Evolutionary conservation across 1,140 invertebrate species (phyloP).

Genomic region (Oryctes rhinoceros): DNA sequence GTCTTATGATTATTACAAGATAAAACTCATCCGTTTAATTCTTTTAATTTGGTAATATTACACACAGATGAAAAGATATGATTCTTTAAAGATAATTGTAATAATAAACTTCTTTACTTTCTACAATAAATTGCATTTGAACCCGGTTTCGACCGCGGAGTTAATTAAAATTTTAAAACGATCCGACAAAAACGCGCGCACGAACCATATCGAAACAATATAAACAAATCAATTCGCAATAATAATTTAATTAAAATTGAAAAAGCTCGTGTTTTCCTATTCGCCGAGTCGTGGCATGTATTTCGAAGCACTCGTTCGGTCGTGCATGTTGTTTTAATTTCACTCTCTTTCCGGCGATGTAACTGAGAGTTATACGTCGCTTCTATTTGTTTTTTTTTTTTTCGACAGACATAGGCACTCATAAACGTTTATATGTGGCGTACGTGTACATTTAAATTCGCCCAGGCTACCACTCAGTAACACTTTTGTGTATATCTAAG

Average conservation of each 20-base stretch:
- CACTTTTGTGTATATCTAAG: background rate
- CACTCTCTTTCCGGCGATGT: background rate
- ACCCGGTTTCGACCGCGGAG: background rate
- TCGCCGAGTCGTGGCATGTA: background rate
- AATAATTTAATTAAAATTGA: conserved; percentile 41
- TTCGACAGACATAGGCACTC: background rate
- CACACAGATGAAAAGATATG: no score
- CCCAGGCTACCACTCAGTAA: background rate
- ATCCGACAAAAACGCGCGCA: background rate
- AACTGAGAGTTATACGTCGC: background rate
- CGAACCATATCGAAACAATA: conserved; percentile 24
- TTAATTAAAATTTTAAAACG: conserved; percentile 38
- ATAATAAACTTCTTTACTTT: no score
- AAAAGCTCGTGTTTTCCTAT: conserved; percentile 24
- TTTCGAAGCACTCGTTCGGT: background rate
- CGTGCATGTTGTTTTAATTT: background rate
- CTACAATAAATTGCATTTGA: background rate
- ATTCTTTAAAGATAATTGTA: no score
- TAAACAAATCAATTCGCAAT: conserved; percentile 41
- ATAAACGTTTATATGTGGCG: background rate
- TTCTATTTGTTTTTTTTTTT: background rate
- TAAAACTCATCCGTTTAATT: no score
- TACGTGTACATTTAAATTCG: background rate
- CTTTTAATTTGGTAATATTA: no score
- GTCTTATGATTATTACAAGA: no score